Percentiles rank a stretch among this genome's conserved stretches.
Conservation (phyloP, 2,888 invertebrate species). For the Allolobophora icterica region DNA sequence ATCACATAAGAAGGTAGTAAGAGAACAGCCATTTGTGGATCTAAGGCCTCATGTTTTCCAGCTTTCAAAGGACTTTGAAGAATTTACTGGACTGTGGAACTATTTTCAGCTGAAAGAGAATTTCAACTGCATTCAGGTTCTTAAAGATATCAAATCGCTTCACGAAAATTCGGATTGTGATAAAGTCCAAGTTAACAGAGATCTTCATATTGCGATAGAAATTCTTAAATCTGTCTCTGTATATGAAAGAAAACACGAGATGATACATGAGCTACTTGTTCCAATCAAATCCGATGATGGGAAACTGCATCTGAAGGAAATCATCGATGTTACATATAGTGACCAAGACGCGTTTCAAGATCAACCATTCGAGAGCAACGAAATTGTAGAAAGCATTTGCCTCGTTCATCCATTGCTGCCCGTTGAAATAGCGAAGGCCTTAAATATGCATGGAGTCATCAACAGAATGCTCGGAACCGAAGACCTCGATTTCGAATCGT, state of each 20-base stretch:
- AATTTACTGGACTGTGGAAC: constrained; percentile 43
- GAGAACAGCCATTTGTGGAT: constrained; percentile 38
- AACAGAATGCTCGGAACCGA: constrained; percentile 51
- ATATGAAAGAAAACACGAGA: background rate
- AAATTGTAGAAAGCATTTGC: constrained; percentile 30
- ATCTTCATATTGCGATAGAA: background rate
- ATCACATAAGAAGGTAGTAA: constrained; percentile 36
- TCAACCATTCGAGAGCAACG: background rate
- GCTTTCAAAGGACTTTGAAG: constrained; percentile 44
- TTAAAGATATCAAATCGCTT: background rate
- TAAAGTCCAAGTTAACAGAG: background rate
- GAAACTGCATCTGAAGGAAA: constrained; percentile 35
- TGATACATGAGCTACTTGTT: background rate
- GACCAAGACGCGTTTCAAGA: no score
- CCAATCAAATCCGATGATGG: constrained; percentile 20
- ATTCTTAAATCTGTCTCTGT: background rate
- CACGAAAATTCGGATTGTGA: background rate
- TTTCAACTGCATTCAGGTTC: background rate
- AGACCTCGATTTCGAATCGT: constrained; percentile 46
- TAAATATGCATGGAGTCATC: constrained; percentile 53
- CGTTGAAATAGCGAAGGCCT: constrained; percentile 47
- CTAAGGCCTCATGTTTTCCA: constrained; percentile 47
- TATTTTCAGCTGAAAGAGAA: background rate
- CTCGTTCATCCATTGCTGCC: constrained; percentile 52
- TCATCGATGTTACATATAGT: constrained; percentile 48